Base-by-base conservation (phyloP, 2,888 invertebrate genomes). In the Ellobium chinense region DNA sequence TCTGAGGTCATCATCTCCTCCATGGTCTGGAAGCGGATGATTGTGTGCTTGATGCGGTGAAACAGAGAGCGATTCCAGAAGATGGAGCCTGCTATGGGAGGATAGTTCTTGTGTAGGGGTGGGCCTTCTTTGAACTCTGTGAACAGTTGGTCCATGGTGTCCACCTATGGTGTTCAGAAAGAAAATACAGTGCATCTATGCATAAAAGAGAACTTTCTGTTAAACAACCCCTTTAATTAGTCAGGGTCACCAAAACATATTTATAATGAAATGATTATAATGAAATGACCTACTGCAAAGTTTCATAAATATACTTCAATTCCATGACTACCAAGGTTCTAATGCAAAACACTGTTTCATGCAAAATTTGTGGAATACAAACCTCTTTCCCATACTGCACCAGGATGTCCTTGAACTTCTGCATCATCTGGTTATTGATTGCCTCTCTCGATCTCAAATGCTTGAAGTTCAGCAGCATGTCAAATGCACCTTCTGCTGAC, bases 321-420 rank as follows among this genome's bases (percentile, higher is more conserved):
- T n/a, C n/a, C n/a, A n/a, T n/a, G n/a, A n/a, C n/a, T n/a, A n/a
- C n/a, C n/a, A n/a, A n/a, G n/a, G n/a, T n/a, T n/a, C n/a, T n/a
- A n/a, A n/a, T n/a, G n/a, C n/a, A n/a, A n/a, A n/a, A n/a, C n/a
- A n/a, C n/a, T n/a, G n/a, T n/a, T n/a, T n/a, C n/a, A n/a, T n/a
- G n/a, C n/a, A n/a, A n/a, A n/a, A n/a, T n/a, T n/a, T n/a, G n/a
- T n/a, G n/a, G n/a, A n/a, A 27, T 0, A 68, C n/a, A 62, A 14
- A 98, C 95, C 94, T 98, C 98, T 85, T 96, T 96, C 75, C 95
- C 95, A 89, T 97, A 98, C 91, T 97, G 97, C 69, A 96, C 95
- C 94, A 98, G 95, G 69, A 98, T 95, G 39, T 96, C 95, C 84
- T 97, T 96, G 90, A 97, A 97, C 91, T 98, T 97, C 75, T 95